Percentiles rank a stretch among this genome's conserved stretches.
phyloP scores from a whole-genome alignment of 2,888 invertebrate genomes.

The Vandiemenella viatica region DNA sequence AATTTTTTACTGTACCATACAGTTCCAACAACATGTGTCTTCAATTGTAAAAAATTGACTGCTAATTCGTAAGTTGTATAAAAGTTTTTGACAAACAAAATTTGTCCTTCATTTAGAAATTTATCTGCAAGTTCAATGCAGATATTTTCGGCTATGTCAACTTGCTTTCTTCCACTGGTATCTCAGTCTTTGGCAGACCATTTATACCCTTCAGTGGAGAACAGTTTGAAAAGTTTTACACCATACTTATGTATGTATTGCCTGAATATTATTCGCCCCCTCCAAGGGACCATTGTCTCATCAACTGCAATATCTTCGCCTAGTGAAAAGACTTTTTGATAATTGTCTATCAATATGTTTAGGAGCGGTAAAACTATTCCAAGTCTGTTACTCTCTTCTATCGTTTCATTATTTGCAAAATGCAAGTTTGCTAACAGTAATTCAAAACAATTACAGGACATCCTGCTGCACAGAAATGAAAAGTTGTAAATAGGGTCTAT shows the following conservation, averaged over 20 bases:
- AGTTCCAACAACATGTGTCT: neutral
- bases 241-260: conserved; percentile 19
- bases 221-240: conserved; percentile 19
- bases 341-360: conserved; percentile 14
- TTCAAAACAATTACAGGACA: conserved; percentile 18
- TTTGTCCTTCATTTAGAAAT: neutral
- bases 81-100: neutral
- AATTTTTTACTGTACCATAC: neutral
- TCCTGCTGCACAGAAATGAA: conserved; percentile 13
- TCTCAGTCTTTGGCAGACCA: conserved; percentile 17
- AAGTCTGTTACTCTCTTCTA: conserved; percentile 9
- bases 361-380: conserved; percentile 14
- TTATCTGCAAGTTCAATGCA: neutral
- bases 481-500: conserved; percentile 14
- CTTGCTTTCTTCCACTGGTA: conserved; percentile 19
- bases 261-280: conserved; percentile 19
- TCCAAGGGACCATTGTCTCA: conserved; percentile 20
- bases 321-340: conserved; percentile 12
- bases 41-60: neutral
- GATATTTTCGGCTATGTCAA: neutral
- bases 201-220: conserved; percentile 17
- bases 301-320: conserved; percentile 19
- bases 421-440: conserved; percentile 14
- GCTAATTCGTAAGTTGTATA: neutral
- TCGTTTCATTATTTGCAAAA: conserved; percentile 15